Percentiles rank a stretch among this genome's conserved stretches.
phyloP scores from a whole-genome alignment of 2,113 vertebrate genomes.

The Myotis brandtii region DNA sequence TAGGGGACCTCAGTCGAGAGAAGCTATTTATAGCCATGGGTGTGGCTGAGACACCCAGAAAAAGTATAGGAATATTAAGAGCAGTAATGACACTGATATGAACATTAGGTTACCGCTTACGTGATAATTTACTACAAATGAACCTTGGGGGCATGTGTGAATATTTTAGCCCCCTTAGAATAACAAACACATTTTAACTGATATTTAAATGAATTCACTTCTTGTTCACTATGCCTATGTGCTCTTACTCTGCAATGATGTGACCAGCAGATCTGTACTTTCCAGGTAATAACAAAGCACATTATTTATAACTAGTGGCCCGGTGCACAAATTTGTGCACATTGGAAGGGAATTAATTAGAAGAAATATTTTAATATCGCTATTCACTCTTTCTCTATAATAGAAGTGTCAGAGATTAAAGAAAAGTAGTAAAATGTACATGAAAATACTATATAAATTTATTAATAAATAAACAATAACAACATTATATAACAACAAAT shows the following conservation, averaged over 20 bases:
- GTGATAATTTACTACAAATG: neutral
- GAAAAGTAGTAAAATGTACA: no score
- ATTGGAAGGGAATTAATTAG: no score
- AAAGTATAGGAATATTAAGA: neutral
- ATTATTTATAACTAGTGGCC: neutral
- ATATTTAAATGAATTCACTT: conserved; percentile 20
- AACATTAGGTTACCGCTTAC: neutral
- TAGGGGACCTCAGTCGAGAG: neutral
- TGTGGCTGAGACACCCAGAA: neutral
- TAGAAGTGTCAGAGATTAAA: no score
- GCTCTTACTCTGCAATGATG: neutral
- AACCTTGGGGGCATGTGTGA: neutral
- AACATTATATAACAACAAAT: no score
- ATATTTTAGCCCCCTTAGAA: neutral
- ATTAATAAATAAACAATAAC: no score
- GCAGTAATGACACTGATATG: neutral
- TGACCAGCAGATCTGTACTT: neutral
- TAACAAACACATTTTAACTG: neutral
- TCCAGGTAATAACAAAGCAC: neutral
- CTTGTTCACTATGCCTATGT: neutral
- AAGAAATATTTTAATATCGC: no score
- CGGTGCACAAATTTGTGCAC: no score
- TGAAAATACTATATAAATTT: no score
- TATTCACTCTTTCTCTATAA: no score
- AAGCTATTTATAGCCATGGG: neutral